Percentiles rank a stretch among this genome's conserved stretches.
These are phyloP conservation scores for Drosophila repleta DNA, from an alignment of 1,140 invertebrate genomes.

Conservation along the genomic window DNA sequence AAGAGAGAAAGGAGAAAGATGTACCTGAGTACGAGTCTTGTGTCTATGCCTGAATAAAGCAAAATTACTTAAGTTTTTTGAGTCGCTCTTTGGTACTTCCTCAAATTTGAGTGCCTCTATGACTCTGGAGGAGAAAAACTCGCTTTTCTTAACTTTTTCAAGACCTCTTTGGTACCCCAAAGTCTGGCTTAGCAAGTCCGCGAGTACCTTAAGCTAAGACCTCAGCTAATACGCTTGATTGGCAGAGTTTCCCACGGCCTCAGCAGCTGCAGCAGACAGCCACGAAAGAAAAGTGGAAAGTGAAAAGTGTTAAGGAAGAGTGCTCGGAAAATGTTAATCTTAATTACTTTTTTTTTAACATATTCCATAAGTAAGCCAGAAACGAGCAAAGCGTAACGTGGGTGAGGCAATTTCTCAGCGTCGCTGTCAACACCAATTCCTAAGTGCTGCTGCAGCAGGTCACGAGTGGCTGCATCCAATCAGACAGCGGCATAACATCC, in stretches of 20 bases:
- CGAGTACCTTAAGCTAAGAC: too few relatives aligned
- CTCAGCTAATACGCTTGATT: too few relatives aligned
- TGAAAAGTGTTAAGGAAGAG: constrained; percentile 52
- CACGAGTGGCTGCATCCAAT: constrained; percentile 39
- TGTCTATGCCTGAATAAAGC: too few relatives aligned
- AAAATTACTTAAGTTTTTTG: too few relatives aligned
- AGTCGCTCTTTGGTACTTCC: too few relatives aligned
- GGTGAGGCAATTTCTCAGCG: constrained; percentile 69
- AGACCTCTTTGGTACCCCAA: too few relatives aligned
- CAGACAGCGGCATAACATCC: constrained; percentile 32
- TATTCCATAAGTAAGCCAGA: constrained; percentile 63
- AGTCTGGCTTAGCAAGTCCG: too few relatives aligned
- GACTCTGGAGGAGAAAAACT: too few relatives aligned
- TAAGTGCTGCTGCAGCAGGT: constrained; percentile 63
- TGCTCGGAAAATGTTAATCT: constrained; percentile 63
- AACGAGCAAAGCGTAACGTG: constrained; percentile 6
- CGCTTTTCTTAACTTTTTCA: too few relatives aligned
- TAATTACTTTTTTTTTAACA: constrained; percentile 66
- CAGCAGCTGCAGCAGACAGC: constrained; percentile 11
- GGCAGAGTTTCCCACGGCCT: constrained; percentile 60
- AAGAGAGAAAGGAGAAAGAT: too few relatives aligned
- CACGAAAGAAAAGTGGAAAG: constrained; percentile 32
- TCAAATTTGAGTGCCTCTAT: too few relatives aligned
- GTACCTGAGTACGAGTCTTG: too few relatives aligned
- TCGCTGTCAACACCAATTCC: constrained; percentile 72